Evolutionary conservation across 2,797 vertebrate genomes (phyloP).

Genomic region (Rhabdomys pumilio): DNA sequence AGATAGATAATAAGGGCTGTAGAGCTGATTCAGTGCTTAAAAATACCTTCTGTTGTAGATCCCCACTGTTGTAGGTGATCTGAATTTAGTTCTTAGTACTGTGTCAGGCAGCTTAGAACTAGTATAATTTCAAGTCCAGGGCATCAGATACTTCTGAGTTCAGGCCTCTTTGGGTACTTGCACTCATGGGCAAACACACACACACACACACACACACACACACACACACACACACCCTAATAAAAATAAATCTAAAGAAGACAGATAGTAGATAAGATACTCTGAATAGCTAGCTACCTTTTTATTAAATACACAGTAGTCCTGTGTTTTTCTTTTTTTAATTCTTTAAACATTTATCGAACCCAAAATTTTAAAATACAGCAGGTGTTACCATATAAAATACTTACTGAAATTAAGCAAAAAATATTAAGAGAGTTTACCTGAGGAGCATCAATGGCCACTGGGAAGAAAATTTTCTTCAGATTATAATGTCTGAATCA

Average conservation of each 20-base stretch:
- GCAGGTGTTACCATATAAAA: neutral
- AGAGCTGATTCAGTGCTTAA: neutral
- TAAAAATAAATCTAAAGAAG: neutral
- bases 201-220: neutral
- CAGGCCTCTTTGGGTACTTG: neutral
- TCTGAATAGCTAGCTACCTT: neutral
- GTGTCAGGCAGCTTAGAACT: neutral
- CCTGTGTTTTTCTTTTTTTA: constrained; percentile 9
- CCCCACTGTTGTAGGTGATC: neutral
- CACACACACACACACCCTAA: neutral
- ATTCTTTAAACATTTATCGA: constrained; percentile 45
- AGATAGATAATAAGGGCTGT: neutral
- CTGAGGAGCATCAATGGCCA: neutral
- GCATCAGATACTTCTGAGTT: neutral
- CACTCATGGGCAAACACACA: neutral
- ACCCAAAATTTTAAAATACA: neutral
- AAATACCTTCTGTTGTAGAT: neutral
- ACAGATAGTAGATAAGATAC: neutral
- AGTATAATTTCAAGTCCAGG: neutral
- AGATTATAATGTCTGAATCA: constrained; percentile 22
- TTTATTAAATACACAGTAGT: constrained; percentile 27
- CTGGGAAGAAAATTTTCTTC: neutral
- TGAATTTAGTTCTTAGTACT: neutral
- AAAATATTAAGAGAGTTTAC: neutral
- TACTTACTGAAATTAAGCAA: neutral